These are phyloP conservation scores for Ranitomeya variabilis DNA, from an alignment of 2,113 vertebrate species.

Conservation along the genomic window DNA sequence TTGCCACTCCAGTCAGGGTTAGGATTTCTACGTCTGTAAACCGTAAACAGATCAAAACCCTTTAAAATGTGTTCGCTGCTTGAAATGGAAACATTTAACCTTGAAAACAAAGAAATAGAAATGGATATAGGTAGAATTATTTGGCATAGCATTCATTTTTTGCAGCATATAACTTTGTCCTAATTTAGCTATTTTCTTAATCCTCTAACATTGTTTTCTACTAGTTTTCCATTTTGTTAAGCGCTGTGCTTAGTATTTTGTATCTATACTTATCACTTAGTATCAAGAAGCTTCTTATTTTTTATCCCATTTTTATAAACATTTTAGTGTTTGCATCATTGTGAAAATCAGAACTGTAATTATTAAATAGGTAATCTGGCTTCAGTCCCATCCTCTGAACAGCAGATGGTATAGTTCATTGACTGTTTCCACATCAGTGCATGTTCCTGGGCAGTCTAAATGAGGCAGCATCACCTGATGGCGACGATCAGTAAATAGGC, in stretches of 20 bases:
- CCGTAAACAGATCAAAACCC: too few relatives aligned
- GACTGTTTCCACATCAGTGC: constrained; percentile 53
- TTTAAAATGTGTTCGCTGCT: neutral
- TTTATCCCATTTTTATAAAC: neutral
- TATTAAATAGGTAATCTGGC: constrained; percentile 55
- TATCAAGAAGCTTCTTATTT: neutral
- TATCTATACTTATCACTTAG: neutral
- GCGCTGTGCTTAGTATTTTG: neutral
- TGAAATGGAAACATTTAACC: neutral
- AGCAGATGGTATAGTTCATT: constrained; percentile 54
- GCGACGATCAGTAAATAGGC: constrained; percentile 22
- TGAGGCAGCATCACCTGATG: constrained; percentile 55
- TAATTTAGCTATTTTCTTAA: neutral
- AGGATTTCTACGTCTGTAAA: too few relatives aligned
- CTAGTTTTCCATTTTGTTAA: neutral
- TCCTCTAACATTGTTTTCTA: neutral
- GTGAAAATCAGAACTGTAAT: constrained; percentile 41
- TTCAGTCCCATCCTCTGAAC: constrained; percentile 42
- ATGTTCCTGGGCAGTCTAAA: constrained; percentile 50
- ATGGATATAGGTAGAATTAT: neutral
- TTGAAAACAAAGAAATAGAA: neutral
- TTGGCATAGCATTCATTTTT: neutral
- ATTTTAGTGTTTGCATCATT: constrained; percentile 7
- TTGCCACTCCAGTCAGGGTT: too few relatives aligned
- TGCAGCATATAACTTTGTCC: neutral